Conservation (phyloP, 1,140 invertebrate species). For the Harlomillsia oculata region DNA sequence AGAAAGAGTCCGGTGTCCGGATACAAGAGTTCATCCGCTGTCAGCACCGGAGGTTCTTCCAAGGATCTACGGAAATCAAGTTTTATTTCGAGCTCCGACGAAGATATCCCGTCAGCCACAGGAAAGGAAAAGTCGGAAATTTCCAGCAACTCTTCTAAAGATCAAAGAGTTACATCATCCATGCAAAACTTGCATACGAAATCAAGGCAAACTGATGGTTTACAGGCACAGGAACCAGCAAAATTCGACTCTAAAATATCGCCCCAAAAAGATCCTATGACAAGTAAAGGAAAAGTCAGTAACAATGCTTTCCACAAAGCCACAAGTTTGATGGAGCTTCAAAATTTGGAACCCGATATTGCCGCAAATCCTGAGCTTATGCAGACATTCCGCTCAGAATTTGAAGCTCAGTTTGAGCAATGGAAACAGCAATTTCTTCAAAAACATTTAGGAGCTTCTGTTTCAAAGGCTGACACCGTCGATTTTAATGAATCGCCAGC, state of each 20-base stretch:
- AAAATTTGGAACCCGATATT: conserved; percentile 14
- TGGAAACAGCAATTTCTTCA: conserved; percentile 33
- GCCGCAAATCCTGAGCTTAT: conserved; percentile 18
- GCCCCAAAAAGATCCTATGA: not conserved
- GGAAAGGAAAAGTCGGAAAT: not conserved
- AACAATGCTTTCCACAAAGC: conserved; percentile 12
- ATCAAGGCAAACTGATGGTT: not conserved
- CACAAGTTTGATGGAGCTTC: conserved; percentile 24
- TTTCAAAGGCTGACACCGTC: conserved; percentile 8
- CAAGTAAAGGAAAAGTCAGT: not conserved
- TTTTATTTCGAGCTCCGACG: conserved; percentile 24
- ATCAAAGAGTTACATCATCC: conserved; percentile 13
- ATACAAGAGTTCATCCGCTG: not conserved
- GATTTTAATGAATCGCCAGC: not conserved
- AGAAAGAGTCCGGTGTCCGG: not conserved
- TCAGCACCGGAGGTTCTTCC: conserved; percentile 2
- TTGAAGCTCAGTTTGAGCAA: conserved; percentile 33
- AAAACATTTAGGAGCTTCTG: conserved; percentile 20
- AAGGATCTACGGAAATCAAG: conserved; percentile 10
- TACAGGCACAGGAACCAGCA: too few relatives aligned
- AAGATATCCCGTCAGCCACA: conserved; percentile 6
- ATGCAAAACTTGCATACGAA: conserved; percentile 30
- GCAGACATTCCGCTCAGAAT: conserved; percentile 17
- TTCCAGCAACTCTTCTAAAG: not conserved
- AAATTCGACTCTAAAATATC: too few relatives aligned